Evolutionary conservation across 2,113 vertebrate species (phyloP), one percentile per base, ranked within the genome.

Genomic region (Manacus vitellinus): DNA sequence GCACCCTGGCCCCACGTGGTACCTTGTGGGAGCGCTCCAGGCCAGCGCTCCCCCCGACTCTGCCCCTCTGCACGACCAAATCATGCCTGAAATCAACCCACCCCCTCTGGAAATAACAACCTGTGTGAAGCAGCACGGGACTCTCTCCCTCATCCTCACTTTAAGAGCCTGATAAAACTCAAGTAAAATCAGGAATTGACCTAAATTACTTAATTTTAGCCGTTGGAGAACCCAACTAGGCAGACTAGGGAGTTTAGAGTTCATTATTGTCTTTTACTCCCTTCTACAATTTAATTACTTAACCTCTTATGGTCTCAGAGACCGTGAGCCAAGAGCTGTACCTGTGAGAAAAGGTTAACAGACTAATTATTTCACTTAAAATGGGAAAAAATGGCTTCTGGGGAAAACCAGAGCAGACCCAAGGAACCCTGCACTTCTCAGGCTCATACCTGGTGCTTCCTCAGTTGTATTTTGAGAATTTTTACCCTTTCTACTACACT

Each of bases 1-100:
- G 24, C 44, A 72, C 0, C 7, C 44, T 24, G 37, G 41, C 44
- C 49, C 35, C 11, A 1, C 0, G 0, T 15, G 22, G 61, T 54
- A 39, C 37, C 77, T 28, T 17, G 18, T 24, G 3, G 2, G 61
- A 58, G 43, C 44, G 33, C 33, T 37, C 46, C 54, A 73, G 77
- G 58, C 43, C 66, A 68, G 35, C 0, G 4, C n/a, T 66, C 19
- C 20, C 27, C 52, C 14, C 2, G 14, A 18, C 65, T 54, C 37
- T 4, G 10, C 14, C 55, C 14, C 63, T 39, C 61, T 22, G 85
- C 39, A 27, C 5, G 0, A 27, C 39, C 62, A 54, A n/a, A 27
- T 10, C 16, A 0, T 8, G 49, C 67, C 59, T 3, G 1, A 67
- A 88, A 58, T 17, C 76, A 49, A 14, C 1, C 43, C 30, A 31